Evolutionary conservation across 2,113 vertebrate genomes (phyloP), one percentile per base, ranked within the genome.

Genomic region (Neodontobutis hainanensis): DNA sequence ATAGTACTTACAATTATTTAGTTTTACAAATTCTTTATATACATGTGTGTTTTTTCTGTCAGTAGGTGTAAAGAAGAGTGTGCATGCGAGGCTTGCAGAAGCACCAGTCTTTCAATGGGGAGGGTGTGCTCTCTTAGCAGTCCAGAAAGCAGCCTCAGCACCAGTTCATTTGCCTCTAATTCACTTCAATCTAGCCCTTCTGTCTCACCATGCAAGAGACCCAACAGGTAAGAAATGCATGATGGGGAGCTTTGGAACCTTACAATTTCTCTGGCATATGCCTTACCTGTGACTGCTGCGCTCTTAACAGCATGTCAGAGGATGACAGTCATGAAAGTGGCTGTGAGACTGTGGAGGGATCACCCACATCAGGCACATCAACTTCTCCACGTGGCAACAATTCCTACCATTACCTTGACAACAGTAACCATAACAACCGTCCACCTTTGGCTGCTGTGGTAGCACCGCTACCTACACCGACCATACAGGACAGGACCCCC

Each of bases 121-220:
- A 93, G 96, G 0, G 96, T 96, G 66, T 99, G 97, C 81, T 98
- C 97, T 2, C 89, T 99, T 32, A 99, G 96, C 87, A 99, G 97
- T 77, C 96, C 97, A 0, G 96, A 98, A 27, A 98, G 97, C 89
- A 98, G 96, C n/a, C 89, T 99, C 81, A 98, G 97, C 81, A 96
- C 95, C 52, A 96, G 96, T 75, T 98, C 96, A 0, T 93, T 89
- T 2, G 84, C 95, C 49, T 94, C 93, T 5, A 86, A 91, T 78
- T 99, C 97, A 0, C 92, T 89, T 8, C 95, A 94, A 68, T 98
- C 96, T 73, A 99, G 96, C 87, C 97, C 97, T 0, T 97, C 95
- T 2, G 94, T 92, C 19, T 90, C 89, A 3, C 89, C 87, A 0
- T 95, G 95, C 92, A 98, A 98, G 85, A 94, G 96, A 84, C 91